These are phyloP conservation scores for Todiramphus chloris DNA, from an alignment of 2,113 vertebrate genomes.

Conservation along the genomic window DNA sequence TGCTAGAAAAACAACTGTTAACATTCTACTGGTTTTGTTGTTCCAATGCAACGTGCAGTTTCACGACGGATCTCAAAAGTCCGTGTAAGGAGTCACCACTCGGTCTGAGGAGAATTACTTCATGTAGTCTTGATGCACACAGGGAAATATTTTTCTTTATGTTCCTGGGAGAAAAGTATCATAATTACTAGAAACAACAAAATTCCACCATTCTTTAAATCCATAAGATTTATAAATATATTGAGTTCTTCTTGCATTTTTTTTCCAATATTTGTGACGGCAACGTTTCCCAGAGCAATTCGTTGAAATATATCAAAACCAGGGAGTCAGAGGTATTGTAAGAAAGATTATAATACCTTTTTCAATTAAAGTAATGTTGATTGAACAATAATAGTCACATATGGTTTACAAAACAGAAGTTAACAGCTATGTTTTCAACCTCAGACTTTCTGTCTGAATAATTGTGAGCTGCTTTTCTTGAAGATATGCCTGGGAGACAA, in stretches of 20 bases:
- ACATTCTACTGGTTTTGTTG: neutral
- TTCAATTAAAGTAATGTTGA: neutral
- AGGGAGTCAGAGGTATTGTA: neutral
- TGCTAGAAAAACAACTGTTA: neutral
- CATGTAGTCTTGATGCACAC: fast-evolving
- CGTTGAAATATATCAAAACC: neutral
- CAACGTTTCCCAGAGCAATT: neutral
- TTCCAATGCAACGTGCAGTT: neutral
- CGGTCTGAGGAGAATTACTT: neutral
- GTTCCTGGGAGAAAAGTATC: fast-evolving
- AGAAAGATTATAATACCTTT: neutral
- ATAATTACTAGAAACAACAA: neutral
- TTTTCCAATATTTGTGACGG: neutral
- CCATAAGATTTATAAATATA: neutral
- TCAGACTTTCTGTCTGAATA: neutral
- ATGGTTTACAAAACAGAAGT: neutral
- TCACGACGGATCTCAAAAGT: neutral
- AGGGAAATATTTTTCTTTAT: neutral
- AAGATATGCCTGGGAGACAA: neutral
- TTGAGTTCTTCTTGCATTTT: neutral
- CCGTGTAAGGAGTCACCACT: fast-evolving
- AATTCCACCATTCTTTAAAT: neutral
- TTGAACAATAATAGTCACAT: neutral
- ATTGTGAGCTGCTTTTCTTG: neutral
- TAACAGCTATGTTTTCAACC: neutral